phyloP scores from a whole-genome alignment of 37 sponge, comb jelly and placozoan genomes.

The Halisarca cf. caerulea region DNA sequence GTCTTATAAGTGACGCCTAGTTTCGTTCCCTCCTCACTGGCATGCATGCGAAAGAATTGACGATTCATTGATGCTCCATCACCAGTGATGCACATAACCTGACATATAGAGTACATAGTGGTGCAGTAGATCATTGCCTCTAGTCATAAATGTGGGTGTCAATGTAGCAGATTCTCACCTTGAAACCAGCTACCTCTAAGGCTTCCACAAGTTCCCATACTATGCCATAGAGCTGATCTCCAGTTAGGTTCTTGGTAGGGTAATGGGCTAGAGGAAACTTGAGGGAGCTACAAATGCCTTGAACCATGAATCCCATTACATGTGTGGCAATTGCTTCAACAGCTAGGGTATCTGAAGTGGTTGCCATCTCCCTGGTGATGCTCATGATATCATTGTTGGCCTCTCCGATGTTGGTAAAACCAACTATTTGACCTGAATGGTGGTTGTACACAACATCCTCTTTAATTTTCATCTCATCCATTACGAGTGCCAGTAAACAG shows the following conservation, averaged over 20 bases:
- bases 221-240: neutral
- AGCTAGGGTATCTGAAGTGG: neutral
- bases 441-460: slow-evolving; percentile 6
- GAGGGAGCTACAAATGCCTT: slow-evolving; percentile 13
- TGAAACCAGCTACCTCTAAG: no score
- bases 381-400: neutral
- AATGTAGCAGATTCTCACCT: no score
- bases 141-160: no score
- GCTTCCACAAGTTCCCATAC: no score
- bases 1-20: no score
- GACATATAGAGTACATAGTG: no score
- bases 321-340: slow-evolving; percentile 5
- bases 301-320: slow-evolving; percentile 21
- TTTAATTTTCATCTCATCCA: slow-evolving; percentile 27
- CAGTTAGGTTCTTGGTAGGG: slow-evolving; percentile 4
- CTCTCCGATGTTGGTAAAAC: slow-evolving; percentile 20
- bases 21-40: no score
- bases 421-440: neutral
- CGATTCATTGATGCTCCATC: no score
- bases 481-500: neutral
- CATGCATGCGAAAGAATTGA: no score
- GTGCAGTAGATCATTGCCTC: no score
- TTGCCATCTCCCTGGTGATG: neutral
- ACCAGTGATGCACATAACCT: no score
- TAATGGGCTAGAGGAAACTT: slow-evolving; percentile 2